Evolutionary conservation across 1,140 invertebrate genomes (phyloP).

Genomic region (Drosophila ficusphila): DNA sequence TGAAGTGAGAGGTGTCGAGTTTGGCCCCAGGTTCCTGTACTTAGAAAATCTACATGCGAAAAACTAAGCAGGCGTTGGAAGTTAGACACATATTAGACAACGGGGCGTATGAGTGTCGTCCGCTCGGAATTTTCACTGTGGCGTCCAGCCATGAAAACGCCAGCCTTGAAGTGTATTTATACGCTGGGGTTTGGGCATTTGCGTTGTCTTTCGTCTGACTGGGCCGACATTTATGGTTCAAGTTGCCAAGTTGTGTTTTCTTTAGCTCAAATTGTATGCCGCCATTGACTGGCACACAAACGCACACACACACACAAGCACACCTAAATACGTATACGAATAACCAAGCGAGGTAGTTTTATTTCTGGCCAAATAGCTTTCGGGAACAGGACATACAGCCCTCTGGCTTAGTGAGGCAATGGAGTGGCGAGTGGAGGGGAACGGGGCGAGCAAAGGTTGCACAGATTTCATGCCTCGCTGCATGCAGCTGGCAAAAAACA

Average conservation of each 20-base stretch:
- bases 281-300: conserved; percentile 60
- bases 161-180: conserved; percentile 41
- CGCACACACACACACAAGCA: conserved; percentile 3
- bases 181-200: conserved; percentile 22
- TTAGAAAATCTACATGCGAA: conserved; percentile 48
- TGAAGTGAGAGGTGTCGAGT: not conserved
- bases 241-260: conserved; percentile 67
- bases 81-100: conserved; percentile 27
- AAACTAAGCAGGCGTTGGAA: conserved; percentile 11
- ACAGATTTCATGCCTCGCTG: conserved; percentile 74
- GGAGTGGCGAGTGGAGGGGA: conserved; percentile 23
- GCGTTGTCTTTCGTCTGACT: conserved; percentile 43
- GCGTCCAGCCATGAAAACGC: conserved; percentile 49
- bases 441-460: conserved; percentile 58
- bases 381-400: conserved; percentile 63
- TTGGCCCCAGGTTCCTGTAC: conserved; percentile 21
- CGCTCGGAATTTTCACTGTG: conserved; percentile 25
- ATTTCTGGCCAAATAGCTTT: conserved; percentile 56
- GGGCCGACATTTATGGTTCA: conserved; percentile 63
- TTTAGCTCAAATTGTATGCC: conserved; percentile 66
- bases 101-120: conserved; percentile 39
- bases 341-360: conserved; percentile 55
- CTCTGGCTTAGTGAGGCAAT: conserved; percentile 22
- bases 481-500: conserved; percentile 53
- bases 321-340: no score